phyloP scores from a whole-genome alignment of 92 coral and sea anemone genomes.

The Phenganax stokvisi region DNA sequence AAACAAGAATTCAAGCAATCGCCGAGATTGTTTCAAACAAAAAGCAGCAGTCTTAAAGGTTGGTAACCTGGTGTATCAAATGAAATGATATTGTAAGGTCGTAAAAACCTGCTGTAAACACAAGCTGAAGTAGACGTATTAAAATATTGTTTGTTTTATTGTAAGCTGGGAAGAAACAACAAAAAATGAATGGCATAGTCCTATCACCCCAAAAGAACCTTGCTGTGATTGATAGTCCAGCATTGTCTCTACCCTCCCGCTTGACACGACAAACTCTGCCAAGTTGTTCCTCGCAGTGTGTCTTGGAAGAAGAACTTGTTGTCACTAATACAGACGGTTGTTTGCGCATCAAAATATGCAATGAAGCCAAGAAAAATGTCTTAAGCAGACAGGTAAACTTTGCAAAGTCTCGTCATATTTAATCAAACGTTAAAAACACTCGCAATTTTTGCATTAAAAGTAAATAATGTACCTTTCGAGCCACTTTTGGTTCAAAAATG shows the following conservation, averaged over 20 bases:
- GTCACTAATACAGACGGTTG: constrained; percentile 55
- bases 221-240: constrained; percentile 21
- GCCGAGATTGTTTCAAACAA: background rate
- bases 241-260: constrained; percentile 39
- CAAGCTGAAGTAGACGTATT: background rate
- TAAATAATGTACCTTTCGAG: no score
- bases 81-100: no score
- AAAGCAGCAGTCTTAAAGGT: background rate
- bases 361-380: constrained; percentile 65
- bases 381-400: constrained; percentile 60
- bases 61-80: background rate
- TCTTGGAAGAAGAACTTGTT: constrained; percentile 55
- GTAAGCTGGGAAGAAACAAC: background rate
- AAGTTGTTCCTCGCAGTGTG: constrained; percentile 41
- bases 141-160: background rate
- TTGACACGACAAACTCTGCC: constrained; percentile 49
- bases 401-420: background rate
- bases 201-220: constrained; percentile 18
- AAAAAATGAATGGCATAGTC: constrained; percentile 39
- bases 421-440: background rate
- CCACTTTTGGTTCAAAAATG: no score
- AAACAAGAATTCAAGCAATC: background rate
- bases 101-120: no score
- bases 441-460: no score
- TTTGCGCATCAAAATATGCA: constrained; percentile 63